phyloP scores from a whole-genome alignment of 2,797 vertebrate species.

The Epinephelus coioides region DNA sequence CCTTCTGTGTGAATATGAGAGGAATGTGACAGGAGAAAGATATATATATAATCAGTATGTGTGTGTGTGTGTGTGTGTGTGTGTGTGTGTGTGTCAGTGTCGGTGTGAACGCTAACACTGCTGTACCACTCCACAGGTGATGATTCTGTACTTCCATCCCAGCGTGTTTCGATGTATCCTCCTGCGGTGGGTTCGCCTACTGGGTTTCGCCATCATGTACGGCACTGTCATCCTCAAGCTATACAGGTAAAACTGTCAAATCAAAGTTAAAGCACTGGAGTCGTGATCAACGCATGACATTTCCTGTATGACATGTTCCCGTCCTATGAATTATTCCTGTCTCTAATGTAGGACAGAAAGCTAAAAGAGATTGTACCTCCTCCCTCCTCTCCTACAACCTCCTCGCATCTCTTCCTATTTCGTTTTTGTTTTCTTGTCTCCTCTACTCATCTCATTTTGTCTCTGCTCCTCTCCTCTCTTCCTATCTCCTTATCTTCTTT shows the following conservation, averaged over 20 bases:
- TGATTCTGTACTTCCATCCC: slow-evolving; percentile 96
- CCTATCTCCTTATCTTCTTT: too few species aligned
- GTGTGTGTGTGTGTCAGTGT: not conserved
- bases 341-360: not conserved
- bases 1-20: slow-evolving; percentile 15
- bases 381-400: too few species aligned
- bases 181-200: slow-evolving; percentile 96
- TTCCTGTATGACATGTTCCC: not conserved
- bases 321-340: slow-evolving; percentile 10
- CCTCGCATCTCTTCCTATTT: too few species aligned
- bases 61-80: not conserved
- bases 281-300: not conserved
- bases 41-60: slow-evolving; percentile 1
- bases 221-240: slow-evolving; percentile 97
- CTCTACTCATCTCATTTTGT: too few species aligned
- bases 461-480: too few species aligned
- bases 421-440: too few species aligned
- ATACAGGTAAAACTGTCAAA: slow-evolving; percentile 91
- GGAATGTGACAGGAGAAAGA: not conserved
- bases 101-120: slow-evolving; percentile 6
- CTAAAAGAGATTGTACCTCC: too few species aligned
- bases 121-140: slow-evolving; percentile 85
- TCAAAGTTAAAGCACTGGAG: not conserved
- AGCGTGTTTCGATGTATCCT: slow-evolving; percentile 95
- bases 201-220: slow-evolving; percentile 95